These are phyloP conservation scores for Ylistrum balloti DNA, from an alignment of 1,140 invertebrate genomes.

Conservation along the genomic window DNA sequence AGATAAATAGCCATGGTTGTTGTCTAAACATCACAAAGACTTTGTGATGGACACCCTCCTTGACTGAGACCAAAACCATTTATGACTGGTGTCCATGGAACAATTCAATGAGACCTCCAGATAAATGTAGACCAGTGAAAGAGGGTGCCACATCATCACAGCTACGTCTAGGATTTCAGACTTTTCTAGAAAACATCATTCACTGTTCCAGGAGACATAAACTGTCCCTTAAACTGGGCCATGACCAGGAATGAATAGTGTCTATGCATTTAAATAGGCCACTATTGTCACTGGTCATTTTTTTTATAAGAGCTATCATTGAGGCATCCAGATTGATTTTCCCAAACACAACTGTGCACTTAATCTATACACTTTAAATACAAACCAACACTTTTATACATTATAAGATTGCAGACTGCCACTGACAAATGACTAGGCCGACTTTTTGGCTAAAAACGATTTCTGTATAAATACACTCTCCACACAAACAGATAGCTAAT, in stretches of 20 bases:
- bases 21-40: too few relatives aligned
- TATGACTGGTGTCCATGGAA: too few relatives aligned
- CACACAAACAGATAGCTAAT: neutral
- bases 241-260: neutral
- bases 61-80: too few relatives aligned
- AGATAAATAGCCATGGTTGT: too few relatives aligned
- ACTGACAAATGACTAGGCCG: neutral
- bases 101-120: too few relatives aligned
- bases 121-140: too few relatives aligned
- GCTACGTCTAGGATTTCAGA: too few relatives aligned
- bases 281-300: constrained; percentile 13
- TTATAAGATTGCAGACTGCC: neutral
- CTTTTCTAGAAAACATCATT: too few relatives aligned
- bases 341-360: neutral
- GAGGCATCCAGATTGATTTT: neutral
- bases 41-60: too few relatives aligned
- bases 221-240: too few relatives aligned
- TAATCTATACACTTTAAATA: neutral
- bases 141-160: too few relatives aligned
- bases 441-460: neutral
- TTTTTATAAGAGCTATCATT: neutral
- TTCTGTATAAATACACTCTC: neutral
- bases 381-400: neutral
- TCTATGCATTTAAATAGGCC: neutral
- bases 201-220: too few relatives aligned